Percentiles rank a stretch among this genome's conserved stretches.
Conservation (phyloP, 2,888 invertebrate species). For the Cantharis flavilabris region DNA sequence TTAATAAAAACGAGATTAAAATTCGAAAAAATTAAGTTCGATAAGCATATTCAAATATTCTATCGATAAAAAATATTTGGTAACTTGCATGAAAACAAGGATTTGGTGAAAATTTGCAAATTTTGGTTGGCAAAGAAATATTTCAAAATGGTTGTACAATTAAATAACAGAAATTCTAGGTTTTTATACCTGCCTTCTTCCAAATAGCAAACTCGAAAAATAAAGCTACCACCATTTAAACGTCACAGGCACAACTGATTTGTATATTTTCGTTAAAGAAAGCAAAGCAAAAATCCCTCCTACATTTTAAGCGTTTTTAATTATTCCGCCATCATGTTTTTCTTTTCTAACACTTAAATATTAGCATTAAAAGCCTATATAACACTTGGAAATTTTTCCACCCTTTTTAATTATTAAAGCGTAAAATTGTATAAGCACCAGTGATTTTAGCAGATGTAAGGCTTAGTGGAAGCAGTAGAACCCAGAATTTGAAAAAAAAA, state of each 20-base stretch:
- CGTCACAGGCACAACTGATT: slow-evolving; percentile 50
- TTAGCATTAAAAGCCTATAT: slow-evolving; percentile 42
- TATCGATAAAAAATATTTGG: too few relatives aligned
- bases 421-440: slow-evolving; percentile 12
- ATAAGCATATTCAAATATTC: too few relatives aligned
- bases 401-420: slow-evolving; percentile 16
- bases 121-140: not conserved
- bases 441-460: not conserved
- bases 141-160: not conserved
- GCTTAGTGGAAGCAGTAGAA: not conserved
- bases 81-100: too few relatives aligned
- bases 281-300: slow-evolving; percentile 52
- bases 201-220: not conserved
- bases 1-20: too few relatives aligned
- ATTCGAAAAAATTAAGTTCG: too few relatives aligned
- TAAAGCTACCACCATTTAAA: slow-evolving; percentile 3
- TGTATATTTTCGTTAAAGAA: slow-evolving; percentile 46
- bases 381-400: slow-evolving; percentile 17
- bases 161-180: not conserved
- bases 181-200: not conserved
- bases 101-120: not conserved
- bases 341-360: slow-evolving; percentile 38
- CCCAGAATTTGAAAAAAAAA: not conserved
- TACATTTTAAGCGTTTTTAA: slow-evolving; percentile 52
- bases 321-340: slow-evolving; percentile 48